Evolutionary conservation across 2,113 vertebrate genomes (phyloP), one percentile per base, ranked within the genome.

Genomic region (Perca flavescens): DNA sequence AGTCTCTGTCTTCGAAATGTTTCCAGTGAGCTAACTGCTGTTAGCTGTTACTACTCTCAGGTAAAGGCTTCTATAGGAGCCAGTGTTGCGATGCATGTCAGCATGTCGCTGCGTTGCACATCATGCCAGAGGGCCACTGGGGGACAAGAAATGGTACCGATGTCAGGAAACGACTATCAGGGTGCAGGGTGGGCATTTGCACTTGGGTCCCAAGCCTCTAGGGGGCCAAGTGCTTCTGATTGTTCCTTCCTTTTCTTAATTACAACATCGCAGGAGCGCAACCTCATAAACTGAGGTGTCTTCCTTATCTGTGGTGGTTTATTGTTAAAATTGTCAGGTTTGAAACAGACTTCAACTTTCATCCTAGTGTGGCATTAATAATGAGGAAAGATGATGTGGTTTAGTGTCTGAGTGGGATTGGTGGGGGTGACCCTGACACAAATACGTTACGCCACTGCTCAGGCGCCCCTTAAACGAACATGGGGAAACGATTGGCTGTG

Each of bases 211-310:
- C 21, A 58, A 75, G 53, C 89, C 91, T 91, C 79, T 69, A 93
- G 91, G 82, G 83, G 89, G 89, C 83, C 84, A 66, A 89, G 80
- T 79, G 80, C 86, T 72, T 85, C 84, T 84, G 79, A 87, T 62
- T 73, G 80, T 84, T 53, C 31, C 58, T 68, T 69, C 21, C 14
- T 74, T 81, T 77, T 60, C 54, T 70, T 79, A 85, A 89, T 88
- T 83, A 74, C 74, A 78, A 54, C 43, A 71, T 46, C 31, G 61
- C 28, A 66, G 28, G 47, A 40, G 7, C 46, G 67, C 31, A 65
- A 63, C 31, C 19, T 40, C 11, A 64, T 49, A 40, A 76, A 36
- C 4, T 21, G n/a, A n/a, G n/a, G 28, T 28, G 25, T 1, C 5
- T 75, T 46, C 57, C 40, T 63, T 49, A 40, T 66, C 49, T 12